Evolutionary conservation across 2,888 invertebrate species (phyloP).

Genomic region (Xanthorhoe designata): DNA sequence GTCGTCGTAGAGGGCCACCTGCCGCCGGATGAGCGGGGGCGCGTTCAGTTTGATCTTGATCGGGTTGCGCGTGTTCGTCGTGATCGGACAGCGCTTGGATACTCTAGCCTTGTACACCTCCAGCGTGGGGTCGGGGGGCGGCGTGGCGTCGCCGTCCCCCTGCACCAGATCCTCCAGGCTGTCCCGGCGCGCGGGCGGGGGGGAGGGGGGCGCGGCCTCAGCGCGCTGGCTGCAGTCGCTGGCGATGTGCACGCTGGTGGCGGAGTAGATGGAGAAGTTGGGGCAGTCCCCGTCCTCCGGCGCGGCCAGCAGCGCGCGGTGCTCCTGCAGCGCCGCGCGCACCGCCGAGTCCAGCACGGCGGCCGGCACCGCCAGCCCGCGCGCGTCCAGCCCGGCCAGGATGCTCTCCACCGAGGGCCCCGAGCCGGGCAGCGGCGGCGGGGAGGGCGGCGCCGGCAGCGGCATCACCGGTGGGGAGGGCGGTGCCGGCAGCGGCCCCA

Average conservation of each 20-base stretch:
- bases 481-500: slow-evolving; percentile 13
- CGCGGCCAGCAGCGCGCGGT: slow-evolving; percentile 57
- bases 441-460: slow-evolving; percentile 11
- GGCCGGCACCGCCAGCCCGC: slow-evolving; percentile 56
- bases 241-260: slow-evolving; percentile 91
- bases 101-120: slow-evolving; percentile 72
- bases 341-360: slow-evolving; percentile 69
- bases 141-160: slow-evolving; percentile 55
- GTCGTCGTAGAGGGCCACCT: slow-evolving; percentile 84
- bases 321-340: slow-evolving; percentile 70
- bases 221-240: slow-evolving; percentile 65
- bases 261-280: slow-evolving; percentile 94
- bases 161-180: slow-evolving; percentile 61
- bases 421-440: slow-evolving; percentile 27
- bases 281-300: slow-evolving; percentile 90
- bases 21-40: slow-evolving; percentile 81
- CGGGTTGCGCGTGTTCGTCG: slow-evolving; percentile 70
- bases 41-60: slow-evolving; percentile 76
- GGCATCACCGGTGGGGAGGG: slow-evolving; percentile 19
- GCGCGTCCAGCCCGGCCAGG: slow-evolving; percentile 57
- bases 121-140: slow-evolving; percentile 12
- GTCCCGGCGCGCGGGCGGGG: slow-evolving; percentile 36
- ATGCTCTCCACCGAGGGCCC: slow-evolving; percentile 50
- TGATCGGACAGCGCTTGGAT: slow-evolving; percentile 72
- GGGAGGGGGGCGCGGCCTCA: slow-evolving; percentile 38